phyloP scores from a whole-genome alignment of 2,113 vertebrate species.

The Chlorodrepanis virens region DNA sequence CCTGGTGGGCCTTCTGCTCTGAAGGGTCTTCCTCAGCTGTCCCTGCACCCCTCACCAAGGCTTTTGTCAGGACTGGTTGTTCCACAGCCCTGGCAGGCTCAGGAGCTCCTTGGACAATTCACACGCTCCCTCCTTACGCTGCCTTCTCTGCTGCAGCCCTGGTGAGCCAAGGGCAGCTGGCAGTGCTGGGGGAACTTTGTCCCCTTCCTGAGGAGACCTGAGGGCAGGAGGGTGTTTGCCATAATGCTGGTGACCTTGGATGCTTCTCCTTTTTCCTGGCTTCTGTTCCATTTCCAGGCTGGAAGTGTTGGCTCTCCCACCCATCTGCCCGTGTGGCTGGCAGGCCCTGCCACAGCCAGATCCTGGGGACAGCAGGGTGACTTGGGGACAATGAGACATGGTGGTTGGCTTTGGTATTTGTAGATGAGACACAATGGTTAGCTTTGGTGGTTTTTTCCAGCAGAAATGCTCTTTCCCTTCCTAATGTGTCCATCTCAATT shows the following conservation, averaged over 20 bases:
- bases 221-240: not conserved
- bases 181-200: not conserved
- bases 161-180: not conserved
- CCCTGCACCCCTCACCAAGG: not conserved
- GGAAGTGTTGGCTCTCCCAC: not conserved
- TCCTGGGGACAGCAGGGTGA: not conserved
- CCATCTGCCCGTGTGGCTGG: not conserved
- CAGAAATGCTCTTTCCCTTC: not conserved
- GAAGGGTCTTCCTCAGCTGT: not conserved
- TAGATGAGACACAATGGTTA: not conserved
- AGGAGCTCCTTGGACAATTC: not conserved
- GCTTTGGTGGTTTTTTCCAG: not conserved
- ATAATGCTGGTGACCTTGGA: not conserved
- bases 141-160: not conserved
- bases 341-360: not conserved
- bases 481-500: fast-evolving
- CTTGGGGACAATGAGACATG: not conserved
- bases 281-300: not conserved
- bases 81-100: not conserved
- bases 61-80: not conserved
- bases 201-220: not conserved
- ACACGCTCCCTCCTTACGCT: not conserved
- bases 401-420: not conserved
- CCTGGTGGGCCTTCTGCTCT: conserved; percentile 35
- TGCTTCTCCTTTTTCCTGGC: not conserved